phyloP scores from a whole-genome alignment of 2,888 invertebrate species.

The Andrena trimmerana region DNA sequence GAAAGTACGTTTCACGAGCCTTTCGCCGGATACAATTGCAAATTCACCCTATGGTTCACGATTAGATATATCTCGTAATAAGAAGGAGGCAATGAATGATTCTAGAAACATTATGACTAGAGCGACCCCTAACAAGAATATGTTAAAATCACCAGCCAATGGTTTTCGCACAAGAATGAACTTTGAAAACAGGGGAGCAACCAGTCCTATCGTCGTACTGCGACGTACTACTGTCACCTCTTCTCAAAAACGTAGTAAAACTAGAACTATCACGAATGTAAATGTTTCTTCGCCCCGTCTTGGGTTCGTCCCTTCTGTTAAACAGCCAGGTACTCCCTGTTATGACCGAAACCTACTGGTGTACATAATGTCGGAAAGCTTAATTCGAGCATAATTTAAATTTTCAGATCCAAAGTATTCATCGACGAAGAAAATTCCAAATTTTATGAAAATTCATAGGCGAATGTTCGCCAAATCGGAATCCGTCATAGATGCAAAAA shows the following conservation, averaged over 20 bases:
- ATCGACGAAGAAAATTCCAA: conserved; percentile 87
- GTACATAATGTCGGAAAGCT: background rate
- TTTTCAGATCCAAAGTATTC: conserved; percentile 71
- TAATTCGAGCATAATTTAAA: background rate
- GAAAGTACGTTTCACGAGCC: conserved; percentile 71
- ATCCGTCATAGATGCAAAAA: conserved; percentile 87
- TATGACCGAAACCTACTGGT: background rate
- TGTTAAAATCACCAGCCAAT: background rate
- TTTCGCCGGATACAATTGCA: background rate
- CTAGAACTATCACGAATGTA: background rate
- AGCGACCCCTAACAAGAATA: background rate
- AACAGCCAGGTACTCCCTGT: conserved; percentile 13
- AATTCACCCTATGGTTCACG: background rate
- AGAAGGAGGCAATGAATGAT: background rate
- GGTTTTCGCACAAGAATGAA: background rate
- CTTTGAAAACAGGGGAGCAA: background rate
- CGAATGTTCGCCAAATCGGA: conserved; percentile 89
- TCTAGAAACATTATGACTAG: background rate
- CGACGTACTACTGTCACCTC: no score
- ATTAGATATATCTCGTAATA: background rate
- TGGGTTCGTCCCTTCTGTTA: background rate
- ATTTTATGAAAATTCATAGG: conserved; percentile 90
- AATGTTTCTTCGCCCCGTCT: background rate
- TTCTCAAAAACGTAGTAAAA: background rate
- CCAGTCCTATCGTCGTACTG: background rate